Conservation (phyloP, 2,888 invertebrate species). For the Sminthurides aquaticus region DNA sequence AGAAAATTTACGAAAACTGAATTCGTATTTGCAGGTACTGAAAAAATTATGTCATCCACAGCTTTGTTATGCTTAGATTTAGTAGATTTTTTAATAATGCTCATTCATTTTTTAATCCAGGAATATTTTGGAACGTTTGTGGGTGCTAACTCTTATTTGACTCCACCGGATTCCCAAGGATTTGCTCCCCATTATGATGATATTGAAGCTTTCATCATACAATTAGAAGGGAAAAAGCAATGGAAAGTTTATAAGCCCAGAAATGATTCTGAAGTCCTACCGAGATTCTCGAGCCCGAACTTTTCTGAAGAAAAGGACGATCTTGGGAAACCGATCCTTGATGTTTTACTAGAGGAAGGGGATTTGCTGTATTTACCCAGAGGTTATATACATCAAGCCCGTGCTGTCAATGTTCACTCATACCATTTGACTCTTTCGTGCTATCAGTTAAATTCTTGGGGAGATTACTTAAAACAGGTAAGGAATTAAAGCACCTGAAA, state of each 20-base stretch:
- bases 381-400: constrained; percentile 78
- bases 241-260: constrained; percentile 85
- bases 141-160: constrained; percentile 91
- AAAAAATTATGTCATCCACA: not conserved
- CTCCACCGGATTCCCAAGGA: constrained; percentile 91
- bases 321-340: constrained; percentile 70
- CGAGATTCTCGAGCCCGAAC: constrained; percentile 75
- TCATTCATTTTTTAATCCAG: constrained; percentile 25
- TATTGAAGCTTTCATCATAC: constrained; percentile 94
- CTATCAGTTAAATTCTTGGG: constrained; percentile 84
- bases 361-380: constrained; percentile 89
- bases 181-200: constrained; percentile 99
- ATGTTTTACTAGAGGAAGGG: constrained; percentile 71
- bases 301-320: constrained; percentile 58
- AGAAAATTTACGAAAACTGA: constrained; percentile 53
- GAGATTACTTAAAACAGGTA: constrained; percentile 74
- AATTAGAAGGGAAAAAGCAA: constrained; percentile 88
- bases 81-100: no score
- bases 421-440: constrained; percentile 89
- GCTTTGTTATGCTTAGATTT: not conserved
- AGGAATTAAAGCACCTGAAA: no score
- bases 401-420: constrained; percentile 73
- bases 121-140: constrained; percentile 90
- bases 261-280: constrained; percentile 59
- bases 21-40: constrained; percentile 66